A percentile compares a stretch with the other conserved stretches of the same genome.
phyloP scores from a whole-genome alignment of 2,888 invertebrate genomes.

The Cyclophora albipunctata region DNA sequence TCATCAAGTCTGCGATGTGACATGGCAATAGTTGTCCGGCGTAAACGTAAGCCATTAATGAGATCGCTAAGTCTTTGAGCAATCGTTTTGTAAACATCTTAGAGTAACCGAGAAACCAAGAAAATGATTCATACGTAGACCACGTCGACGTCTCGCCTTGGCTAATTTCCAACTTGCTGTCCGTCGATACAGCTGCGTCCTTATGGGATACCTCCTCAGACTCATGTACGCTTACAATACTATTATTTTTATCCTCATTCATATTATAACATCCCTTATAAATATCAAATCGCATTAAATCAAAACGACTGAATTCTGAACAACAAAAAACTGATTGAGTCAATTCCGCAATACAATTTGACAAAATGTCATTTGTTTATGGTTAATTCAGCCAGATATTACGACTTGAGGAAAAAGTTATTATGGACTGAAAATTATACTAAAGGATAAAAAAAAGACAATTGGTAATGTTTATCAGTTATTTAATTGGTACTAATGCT shows the following conservation, averaged over 20 bases:
- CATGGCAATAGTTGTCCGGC: slow-evolving; percentile 39
- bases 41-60: slow-evolving; percentile 35
- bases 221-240: slow-evolving; percentile 33
- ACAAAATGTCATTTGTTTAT: no score
- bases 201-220: slow-evolving; percentile 20
- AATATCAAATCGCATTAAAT: slow-evolving; percentile 5
- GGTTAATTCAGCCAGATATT: no score
- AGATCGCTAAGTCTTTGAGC: slow-evolving; percentile 40
- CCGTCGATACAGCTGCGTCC: slow-evolving; percentile 26
- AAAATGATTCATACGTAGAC: slow-evolving; percentile 55
- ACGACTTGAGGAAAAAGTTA: no score
- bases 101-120: slow-evolving; percentile 44
- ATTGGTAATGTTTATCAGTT: slow-evolving; percentile 21
- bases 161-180: slow-evolving; percentile 8
- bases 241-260: slow-evolving; percentile 39
- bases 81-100: slow-evolving; percentile 48
- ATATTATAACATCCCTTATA: slow-evolving; percentile 31
- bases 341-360: neutral
- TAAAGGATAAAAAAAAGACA: no score
- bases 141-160: slow-evolving; percentile 24
- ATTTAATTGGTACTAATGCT: slow-evolving; percentile 51
- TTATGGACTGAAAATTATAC: no score
- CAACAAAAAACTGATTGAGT: neutral
- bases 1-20: slow-evolving; percentile 45
- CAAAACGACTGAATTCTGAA: slow-evolving; percentile 1